Evolutionary conservation across 2,113 vertebrate genomes (phyloP), one percentile per base, ranked within the genome.

Genomic region (Formicarius rufipectus): DNA sequence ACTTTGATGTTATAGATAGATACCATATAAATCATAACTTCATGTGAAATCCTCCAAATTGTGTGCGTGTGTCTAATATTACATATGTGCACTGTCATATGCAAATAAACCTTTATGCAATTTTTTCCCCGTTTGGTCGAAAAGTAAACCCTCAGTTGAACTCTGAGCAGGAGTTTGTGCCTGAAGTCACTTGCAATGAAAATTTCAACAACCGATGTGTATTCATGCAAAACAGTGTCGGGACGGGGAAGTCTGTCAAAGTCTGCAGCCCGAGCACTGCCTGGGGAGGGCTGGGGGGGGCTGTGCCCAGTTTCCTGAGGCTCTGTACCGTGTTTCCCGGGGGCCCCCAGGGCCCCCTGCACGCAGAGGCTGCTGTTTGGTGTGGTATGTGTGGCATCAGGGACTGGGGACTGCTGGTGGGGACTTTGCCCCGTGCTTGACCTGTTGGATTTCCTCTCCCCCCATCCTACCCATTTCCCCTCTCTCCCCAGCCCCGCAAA

Each of bases 161-260:
- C 56, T 78, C 73, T 7, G 35, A 55, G 42, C 55, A 28, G 83
- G 76, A 39, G 7, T 31, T 69, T 88, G 35, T 31, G 50, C 68
- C 59, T 50, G 40, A 58, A 71, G 90, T 55, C 59, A 6, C 58
- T 68, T 47, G 31, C 25, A 6, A 3, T 30, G 62, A 71, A 35
- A 49, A 64, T 37, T 63, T 93, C 40, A 56, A 2, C 81, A 25
- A 14, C 53, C 7, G 2, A 0, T 39, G 10, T 47, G 4, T 4
- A 42, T 39, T 90, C 75, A 84, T 93, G 90, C 94, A 86, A 67
- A 95, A 7, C 55, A 83, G 82, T 30, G n/a, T 73, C 4, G 35
- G 86, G 90, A 77, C 72, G 76, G 87, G 90, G 92, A 96, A 77
- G 90, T 93, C 83, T 92, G 68, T 80, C 50, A 58, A 31, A 82